These are phyloP conservation scores for Dendroctonus valens DNA, from an alignment of 1,140 invertebrate genomes.

Conservation along the genomic window DNA sequence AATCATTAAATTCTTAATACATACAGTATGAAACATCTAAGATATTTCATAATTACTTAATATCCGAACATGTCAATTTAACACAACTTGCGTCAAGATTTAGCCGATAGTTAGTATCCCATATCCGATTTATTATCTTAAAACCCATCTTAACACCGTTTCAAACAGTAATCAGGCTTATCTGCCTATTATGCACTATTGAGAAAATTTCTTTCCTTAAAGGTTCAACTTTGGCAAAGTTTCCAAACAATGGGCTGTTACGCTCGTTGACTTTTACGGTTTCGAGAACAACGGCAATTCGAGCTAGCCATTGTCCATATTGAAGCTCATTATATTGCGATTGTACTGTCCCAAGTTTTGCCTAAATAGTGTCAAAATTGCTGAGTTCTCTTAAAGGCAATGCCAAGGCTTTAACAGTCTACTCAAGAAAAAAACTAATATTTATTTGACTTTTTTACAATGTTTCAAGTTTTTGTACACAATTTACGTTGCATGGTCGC, in stretches of 20 bases:
- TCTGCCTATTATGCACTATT: slow-evolving; percentile 1
- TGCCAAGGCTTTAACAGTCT: slow-evolving; percentile 5
- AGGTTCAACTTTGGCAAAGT: not conserved
- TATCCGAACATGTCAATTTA: too few relatives aligned
- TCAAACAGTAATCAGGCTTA: not conserved
- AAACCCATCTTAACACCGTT: slow-evolving; percentile 1
- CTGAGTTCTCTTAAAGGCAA: slow-evolving; percentile 3
- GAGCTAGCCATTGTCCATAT: slow-evolving; percentile 7
- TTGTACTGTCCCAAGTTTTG: not conserved
- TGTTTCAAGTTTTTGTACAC: too few relatives aligned
- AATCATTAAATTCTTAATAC: too few relatives aligned
- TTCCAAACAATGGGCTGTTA: slow-evolving; percentile 16
- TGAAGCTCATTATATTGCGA: slow-evolving; percentile 1
- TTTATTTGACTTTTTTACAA: too few relatives aligned
- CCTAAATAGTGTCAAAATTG: slow-evolving; percentile 4
- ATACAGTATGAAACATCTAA: too few relatives aligned
- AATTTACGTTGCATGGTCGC: too few relatives aligned
- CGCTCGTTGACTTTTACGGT: slow-evolving; percentile 12
- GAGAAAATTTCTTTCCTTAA: not conserved
- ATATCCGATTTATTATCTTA: slow-evolving; percentile 3
- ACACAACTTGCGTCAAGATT: not conserved
- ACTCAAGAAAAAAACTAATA: too few relatives aligned
- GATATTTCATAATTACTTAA: too few relatives aligned
- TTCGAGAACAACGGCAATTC: slow-evolving; percentile 13
- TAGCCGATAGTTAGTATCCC: not conserved